These are phyloP conservation scores for Zosterops pallidus DNA, from an alignment of 2,113 vertebrate genomes.

Conservation along the genomic window DNA sequence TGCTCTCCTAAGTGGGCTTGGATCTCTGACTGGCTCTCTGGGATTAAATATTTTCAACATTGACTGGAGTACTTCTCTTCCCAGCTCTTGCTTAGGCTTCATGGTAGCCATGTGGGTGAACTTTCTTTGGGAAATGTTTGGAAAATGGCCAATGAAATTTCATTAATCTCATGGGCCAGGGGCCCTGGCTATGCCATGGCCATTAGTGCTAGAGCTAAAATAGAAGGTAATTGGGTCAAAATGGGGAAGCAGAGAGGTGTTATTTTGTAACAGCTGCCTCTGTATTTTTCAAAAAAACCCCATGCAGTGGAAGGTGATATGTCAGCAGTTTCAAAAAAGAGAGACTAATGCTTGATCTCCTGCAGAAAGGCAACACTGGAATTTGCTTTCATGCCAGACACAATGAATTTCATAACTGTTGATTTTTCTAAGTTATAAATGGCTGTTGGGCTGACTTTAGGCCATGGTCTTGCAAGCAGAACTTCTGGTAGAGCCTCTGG, in stretches of 20 bases:
- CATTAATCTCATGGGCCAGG: neutral
- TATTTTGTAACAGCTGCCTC: neutral
- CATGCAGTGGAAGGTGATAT: neutral
- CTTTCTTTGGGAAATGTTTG: neutral
- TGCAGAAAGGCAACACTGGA: neutral
- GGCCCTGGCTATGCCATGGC: neutral
- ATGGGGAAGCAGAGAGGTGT: neutral
- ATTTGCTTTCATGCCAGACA: neutral
- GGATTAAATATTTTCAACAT: neutral
- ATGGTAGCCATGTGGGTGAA: neutral
- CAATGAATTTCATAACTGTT: neutral
- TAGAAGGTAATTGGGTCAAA: neutral
- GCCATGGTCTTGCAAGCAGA: neutral
- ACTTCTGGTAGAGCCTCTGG: neutral
- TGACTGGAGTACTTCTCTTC: neutral
- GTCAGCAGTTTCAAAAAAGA: neutral
- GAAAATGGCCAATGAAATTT: neutral
- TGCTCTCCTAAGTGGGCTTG: neutral
- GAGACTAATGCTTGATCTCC: neutral
- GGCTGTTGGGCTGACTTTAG: neutral
- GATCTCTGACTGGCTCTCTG: neutral
- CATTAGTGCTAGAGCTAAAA: neutral
- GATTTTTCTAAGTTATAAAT: neutral
- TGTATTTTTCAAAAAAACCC: neutral
- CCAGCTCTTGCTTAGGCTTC: neutral